Evolutionary conservation across 2,888 invertebrate species (phyloP), one percentile per base, ranked within the genome.

Genomic region (Quadriops clusia): DNA sequence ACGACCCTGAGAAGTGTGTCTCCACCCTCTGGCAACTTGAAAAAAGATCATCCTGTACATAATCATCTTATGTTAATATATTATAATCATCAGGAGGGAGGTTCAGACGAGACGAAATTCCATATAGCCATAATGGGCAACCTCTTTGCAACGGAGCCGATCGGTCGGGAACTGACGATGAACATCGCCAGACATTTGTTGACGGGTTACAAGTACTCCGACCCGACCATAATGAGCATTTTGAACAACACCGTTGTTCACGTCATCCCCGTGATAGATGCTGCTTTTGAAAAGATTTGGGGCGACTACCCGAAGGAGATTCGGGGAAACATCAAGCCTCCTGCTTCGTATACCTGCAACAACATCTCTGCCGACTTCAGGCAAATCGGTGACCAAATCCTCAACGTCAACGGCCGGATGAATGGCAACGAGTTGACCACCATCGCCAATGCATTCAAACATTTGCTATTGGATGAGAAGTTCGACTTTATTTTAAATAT

Each of bases 121-220:
- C 83, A 85, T 50, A 69, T 93, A 9, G 78, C 81, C 0, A 56
- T 93, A n/a, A 62, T 87, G 15, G 90, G 91, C 37, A 86, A 87
- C 30, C 57, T 89, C 28, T 85, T 78, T 53, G 79, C 75, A 0
- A 75, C 80, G 1, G 81, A 91, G 50, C 84, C 86, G 0, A 63
- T 84, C 9, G 89, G 90, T 0, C 73, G 90, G 30, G 93, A 94
- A 59, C 65, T 94, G 35, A 61, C 81, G 1, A 50, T 90, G 1
- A 78, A 90, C 57, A 67, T 94, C 43, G 82, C 83, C 0, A 71
- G 85, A 0, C 91, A 93, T 61, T 60, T 93, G 11, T 58, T 80
- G 13, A 73, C 70, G 30, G 89, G 84, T 0, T 73, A 79, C 51
- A 61, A 66, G 23, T 65, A 75, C 30, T 74, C 74, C 14, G 77